A percentile compares a stretch with the other conserved stretches of the same genome.
These are phyloP conservation scores for Chamaetylas fuelleborni DNA, from an alignment of 2,113 vertebrate species.

Conservation along the genomic window DNA sequence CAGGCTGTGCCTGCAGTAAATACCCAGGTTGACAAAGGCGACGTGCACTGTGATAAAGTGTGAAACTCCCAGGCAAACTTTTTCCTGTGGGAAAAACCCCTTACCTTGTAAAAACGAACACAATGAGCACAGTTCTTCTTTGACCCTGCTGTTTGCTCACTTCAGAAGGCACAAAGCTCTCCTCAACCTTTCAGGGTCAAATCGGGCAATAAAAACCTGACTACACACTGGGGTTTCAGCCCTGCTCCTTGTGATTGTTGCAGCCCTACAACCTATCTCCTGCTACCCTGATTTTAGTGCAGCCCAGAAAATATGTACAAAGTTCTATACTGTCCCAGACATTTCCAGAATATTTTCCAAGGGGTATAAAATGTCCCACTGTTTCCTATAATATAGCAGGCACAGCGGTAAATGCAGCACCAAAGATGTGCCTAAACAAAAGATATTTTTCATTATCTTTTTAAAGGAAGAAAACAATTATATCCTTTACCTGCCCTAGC, in stretches of 20 bases:
- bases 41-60: background rate
- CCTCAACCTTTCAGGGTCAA: slow-evolving; percentile 40
- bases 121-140: background rate
- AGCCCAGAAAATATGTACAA: background rate
- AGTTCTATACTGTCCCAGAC: background rate
- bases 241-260: background rate
- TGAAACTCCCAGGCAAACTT: background rate
- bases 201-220: background rate
- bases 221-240: background rate
- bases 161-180: slow-evolving; percentile 50
- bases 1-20: background rate
- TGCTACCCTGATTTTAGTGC: background rate
- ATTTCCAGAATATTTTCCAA: background rate
- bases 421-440: slow-evolving; percentile 13
- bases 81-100: slow-evolving; percentile 61
- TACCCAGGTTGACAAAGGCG: background rate
- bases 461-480: background rate
- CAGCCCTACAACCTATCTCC: background rate
- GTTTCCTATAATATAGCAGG: background rate
- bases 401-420: background rate
- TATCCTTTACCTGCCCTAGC: background rate
- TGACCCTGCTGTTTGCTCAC: slow-evolving; percentile 44
- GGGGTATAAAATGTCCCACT: background rate
- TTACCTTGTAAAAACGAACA: slow-evolving; percentile 44
- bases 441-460: slow-evolving; percentile 18